Conservation (phyloP, 2,797 vertebrate genomes). For the Agapornis canus region DNA sequence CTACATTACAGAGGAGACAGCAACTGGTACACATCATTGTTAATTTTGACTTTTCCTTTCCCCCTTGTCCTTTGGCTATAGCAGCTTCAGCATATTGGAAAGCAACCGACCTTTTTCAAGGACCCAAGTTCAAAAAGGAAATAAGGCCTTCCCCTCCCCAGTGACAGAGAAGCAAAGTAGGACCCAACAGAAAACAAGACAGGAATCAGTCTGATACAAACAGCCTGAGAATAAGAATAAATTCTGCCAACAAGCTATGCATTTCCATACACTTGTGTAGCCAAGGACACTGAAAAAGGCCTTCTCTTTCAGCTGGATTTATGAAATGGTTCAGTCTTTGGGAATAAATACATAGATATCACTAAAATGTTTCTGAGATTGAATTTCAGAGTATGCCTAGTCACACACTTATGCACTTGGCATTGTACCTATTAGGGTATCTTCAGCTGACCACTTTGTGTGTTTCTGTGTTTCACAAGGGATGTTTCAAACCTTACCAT, state of each 20-base stretch:
- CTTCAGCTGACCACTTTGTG: background rate
- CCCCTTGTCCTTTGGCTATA: background rate
- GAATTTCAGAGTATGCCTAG: background rate
- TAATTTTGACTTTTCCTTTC: background rate
- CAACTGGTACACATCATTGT: background rate
- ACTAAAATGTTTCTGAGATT: background rate
- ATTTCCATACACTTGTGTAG: background rate
- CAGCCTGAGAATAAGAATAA: background rate
- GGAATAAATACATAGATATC: background rate
- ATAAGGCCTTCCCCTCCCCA: background rate
- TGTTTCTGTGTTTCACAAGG: background rate
- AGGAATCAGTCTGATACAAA: background rate
- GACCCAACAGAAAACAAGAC: background rate
- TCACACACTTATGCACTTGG: background rate
- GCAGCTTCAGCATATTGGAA: background rate
- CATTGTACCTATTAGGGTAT: background rate
- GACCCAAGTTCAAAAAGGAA: background rate
- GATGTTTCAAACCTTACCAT: conserved; percentile 80
- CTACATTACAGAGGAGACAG: background rate
- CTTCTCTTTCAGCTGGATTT: background rate
- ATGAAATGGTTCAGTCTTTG: background rate
- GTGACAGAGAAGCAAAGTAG: background rate
- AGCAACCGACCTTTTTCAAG: background rate
- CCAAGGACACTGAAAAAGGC: background rate
- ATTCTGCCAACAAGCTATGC: background rate